Percentiles rank a stretch among this genome's conserved stretches.
phyloP scores from a whole-genome alignment of 2,888 invertebrate genomes.

The Papilio gigon region DNA sequence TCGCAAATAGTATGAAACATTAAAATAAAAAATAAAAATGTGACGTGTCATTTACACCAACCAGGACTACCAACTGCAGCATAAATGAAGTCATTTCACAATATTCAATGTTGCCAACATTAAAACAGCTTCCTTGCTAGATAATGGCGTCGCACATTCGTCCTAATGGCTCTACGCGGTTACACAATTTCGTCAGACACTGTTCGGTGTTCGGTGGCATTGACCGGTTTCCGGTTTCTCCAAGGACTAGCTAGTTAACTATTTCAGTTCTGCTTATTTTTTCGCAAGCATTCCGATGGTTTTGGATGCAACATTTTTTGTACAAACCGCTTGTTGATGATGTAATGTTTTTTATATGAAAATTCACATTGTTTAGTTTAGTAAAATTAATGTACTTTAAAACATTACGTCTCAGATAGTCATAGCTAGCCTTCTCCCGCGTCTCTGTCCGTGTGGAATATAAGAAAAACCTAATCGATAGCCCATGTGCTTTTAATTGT shows the following conservation, averaged over 20 bases:
- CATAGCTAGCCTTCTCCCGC: too few species aligned
- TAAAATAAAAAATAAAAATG: neutral
- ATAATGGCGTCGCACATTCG: conserved; percentile 21
- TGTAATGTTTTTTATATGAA: too few species aligned
- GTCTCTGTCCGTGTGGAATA: too few species aligned
- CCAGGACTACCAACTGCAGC: neutral
- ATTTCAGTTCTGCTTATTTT: conserved; percentile 31
- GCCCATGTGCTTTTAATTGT: too few species aligned
- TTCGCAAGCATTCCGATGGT: conserved; percentile 10
- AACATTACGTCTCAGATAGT: too few species aligned
- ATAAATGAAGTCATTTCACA: conserved; percentile 13
- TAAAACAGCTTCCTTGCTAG: conserved; percentile 14
- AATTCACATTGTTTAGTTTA: too few species aligned
- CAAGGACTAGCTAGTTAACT: conserved; percentile 39
- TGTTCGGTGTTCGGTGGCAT: conserved; percentile 13
- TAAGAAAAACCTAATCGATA: too few species aligned
- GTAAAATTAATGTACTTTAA: too few species aligned
- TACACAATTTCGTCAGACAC: conserved; percentile 24
- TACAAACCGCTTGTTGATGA: neutral
- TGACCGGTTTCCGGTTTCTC: conserved; percentile 41
- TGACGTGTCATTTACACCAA: neutral
- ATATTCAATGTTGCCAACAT: conserved; percentile 24
- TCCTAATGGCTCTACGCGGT: neutral
- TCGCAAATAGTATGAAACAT: neutral
- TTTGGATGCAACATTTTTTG: neutral